Evolutionary conservation across 2,113 vertebrate species (phyloP).

Genomic region (Bombycilla garrulus): DNA sequence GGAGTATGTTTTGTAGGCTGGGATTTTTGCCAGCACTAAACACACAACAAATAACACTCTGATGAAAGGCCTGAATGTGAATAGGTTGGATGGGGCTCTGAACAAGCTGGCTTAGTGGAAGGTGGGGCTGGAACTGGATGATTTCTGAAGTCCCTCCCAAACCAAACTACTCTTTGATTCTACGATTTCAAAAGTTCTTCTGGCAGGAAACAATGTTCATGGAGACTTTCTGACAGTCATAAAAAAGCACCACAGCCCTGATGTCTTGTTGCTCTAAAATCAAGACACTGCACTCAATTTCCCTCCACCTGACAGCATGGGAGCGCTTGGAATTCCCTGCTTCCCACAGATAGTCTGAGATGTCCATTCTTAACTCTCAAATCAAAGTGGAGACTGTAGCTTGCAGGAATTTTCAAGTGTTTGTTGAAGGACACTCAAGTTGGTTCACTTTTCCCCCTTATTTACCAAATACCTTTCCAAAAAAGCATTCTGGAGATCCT

Average conservation of each 20-base stretch:
- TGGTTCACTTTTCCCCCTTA: neutral
- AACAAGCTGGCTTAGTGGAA: neutral
- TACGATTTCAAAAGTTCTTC: neutral
- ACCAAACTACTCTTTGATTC: neutral
- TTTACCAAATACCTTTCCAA: neutral
- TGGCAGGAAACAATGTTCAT: neutral
- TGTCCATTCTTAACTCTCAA: neutral
- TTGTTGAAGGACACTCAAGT: too few relatives aligned
- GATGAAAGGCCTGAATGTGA: neutral
- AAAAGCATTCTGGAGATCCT: neutral
- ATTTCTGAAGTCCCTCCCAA: neutral
- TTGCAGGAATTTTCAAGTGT: neutral
- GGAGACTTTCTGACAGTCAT: neutral
- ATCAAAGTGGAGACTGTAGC: neutral
- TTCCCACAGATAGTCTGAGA: neutral
- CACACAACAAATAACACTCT: neutral
- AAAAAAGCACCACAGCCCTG: accelerated
- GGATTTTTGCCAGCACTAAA: neutral
- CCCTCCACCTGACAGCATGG: too few relatives aligned
- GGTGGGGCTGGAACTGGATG: neutral
- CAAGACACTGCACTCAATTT: neutral
- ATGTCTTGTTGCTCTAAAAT: neutral
- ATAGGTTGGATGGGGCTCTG: neutral
- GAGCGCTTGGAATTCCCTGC: neutral
- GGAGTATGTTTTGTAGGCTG: neutral